Conservation (phyloP, 2,888 invertebrate genomes). For the Brachyptera putata region DNA sequence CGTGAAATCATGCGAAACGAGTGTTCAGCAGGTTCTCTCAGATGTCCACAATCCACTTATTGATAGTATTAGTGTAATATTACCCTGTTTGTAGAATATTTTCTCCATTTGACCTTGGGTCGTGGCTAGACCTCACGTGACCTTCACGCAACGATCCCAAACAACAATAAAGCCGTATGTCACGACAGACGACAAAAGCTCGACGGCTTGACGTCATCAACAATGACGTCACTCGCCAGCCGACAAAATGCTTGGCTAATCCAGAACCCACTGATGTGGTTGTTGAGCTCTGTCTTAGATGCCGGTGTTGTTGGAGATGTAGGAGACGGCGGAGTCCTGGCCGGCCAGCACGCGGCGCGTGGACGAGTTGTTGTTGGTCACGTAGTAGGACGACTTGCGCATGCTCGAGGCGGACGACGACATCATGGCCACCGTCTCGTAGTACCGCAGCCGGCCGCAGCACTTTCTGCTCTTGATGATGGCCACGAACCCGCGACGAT, state of each 20-base stretch:
- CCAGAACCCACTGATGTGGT: slow-evolving; percentile 14
- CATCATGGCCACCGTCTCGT: slow-evolving; percentile 80
- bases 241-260: not conserved
- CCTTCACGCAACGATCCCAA: not conserved
- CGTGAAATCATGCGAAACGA: too few relatives aligned
- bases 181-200: not conserved
- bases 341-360: slow-evolving; percentile 43
- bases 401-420: slow-evolving; percentile 76
- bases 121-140: not conserved
- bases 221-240: slow-evolving; percentile 1
- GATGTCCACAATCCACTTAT: too few relatives aligned
- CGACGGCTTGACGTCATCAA: not conserved
- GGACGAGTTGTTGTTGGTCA: slow-evolving; percentile 60
- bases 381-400: slow-evolving; percentile 80
- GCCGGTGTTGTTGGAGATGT: slow-evolving; percentile 55
- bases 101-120: not conserved
- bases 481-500: slow-evolving; percentile 82
- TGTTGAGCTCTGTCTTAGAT: slow-evolving; percentile 21
- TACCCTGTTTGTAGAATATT: slow-evolving; percentile 7
- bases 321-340: slow-evolving; percentile 51
- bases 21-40: too few relatives aligned
- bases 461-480: slow-evolving; percentile 81
- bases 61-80: too few relatives aligned
- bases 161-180: not conserved
- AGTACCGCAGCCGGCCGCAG: slow-evolving; percentile 79